Conservation (phyloP, 2,113 vertebrate genomes). For the Poecilia latipinna region DNA sequence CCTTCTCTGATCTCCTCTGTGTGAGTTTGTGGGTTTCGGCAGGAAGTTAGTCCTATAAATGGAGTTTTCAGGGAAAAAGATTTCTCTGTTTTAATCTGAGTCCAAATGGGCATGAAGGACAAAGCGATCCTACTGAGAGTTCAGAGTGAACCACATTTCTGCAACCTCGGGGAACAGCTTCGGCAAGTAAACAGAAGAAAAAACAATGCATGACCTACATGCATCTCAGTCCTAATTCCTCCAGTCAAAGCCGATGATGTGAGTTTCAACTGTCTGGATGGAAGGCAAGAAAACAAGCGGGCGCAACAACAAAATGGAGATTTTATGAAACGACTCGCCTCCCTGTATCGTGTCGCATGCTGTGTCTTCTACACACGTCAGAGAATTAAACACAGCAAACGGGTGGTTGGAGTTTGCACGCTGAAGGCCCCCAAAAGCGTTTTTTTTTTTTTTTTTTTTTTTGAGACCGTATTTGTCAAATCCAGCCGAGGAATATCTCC, state of each 20-base stretch:
- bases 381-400: slow-evolving; percentile 3
- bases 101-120: slow-evolving; percentile 67
- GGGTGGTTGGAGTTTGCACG: background rate
- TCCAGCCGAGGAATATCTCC: slow-evolving; percentile 44
- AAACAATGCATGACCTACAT: slow-evolving; percentile 59
- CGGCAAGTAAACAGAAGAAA: slow-evolving; percentile 29
- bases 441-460: background rate
- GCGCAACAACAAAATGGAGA: slow-evolving; percentile 15
- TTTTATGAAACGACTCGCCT: slow-evolving; percentile 7
- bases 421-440: background rate
- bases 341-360: background rate
- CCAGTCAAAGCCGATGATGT: slow-evolving; percentile 33
- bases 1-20: background rate
- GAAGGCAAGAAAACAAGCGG: slow-evolving; percentile 26
- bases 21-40: background rate
- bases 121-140: slow-evolving; percentile 30
- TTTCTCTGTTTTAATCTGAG: slow-evolving; percentile 40
- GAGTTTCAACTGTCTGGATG: slow-evolving; percentile 38
- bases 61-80: slow-evolving; percentile 40
- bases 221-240: slow-evolving; percentile 30
- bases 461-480: slow-evolving; percentile 12
- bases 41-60: slow-evolving; percentile 39
- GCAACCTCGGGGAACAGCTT: slow-evolving; percentile 58
- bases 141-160: slow-evolving; percentile 38
- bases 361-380: slow-evolving; percentile 3